Evolutionary conservation across 2,888 invertebrate species (phyloP).

Genomic region (Elaeidobius kamerunicus): DNA sequence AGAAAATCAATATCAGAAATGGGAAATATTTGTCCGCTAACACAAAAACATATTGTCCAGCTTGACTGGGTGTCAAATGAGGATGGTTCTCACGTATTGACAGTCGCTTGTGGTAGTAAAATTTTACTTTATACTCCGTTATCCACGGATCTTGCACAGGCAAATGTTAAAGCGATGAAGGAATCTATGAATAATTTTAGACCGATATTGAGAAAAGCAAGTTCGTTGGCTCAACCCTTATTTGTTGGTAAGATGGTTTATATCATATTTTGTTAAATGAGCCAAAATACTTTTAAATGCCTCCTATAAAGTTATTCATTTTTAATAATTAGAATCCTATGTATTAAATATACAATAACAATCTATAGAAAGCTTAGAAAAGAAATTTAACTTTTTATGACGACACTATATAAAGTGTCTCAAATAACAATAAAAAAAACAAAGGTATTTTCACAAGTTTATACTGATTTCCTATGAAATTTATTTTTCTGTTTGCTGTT

Average conservation of each 20-base stretch:
- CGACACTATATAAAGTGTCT: too few relatives aligned
- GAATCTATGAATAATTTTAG: conserved; percentile 81
- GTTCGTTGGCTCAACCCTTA: conserved; percentile 84
- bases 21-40: conserved; percentile 86
- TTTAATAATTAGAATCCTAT: too few relatives aligned
- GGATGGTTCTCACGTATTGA: conserved; percentile 96
- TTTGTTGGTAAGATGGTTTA: conserved; percentile 54
- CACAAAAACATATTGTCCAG: conserved; percentile 91
- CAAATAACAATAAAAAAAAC: too few relatives aligned
- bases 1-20: conserved; percentile 87
- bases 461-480: too few relatives aligned
- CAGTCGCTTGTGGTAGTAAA: conserved; percentile 92
- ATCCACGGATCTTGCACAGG: conserved; percentile 91
- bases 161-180: conserved; percentile 72
- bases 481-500: too few relatives aligned
- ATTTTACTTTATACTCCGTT: conserved; percentile 91
- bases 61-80: conserved; percentile 99
- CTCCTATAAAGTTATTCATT: too few relatives aligned
- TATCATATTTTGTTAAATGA: not conserved
- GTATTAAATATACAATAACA: too few relatives aligned
- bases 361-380: too few relatives aligned
- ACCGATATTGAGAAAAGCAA: conserved; percentile 85
- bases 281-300: too few relatives aligned
- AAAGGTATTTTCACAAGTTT: too few relatives aligned
- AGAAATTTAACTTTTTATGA: too few relatives aligned